These are phyloP conservation scores for Dufourea novaeangliae DNA, from an alignment of 1,140 invertebrate species.

Conservation along the genomic window DNA sequence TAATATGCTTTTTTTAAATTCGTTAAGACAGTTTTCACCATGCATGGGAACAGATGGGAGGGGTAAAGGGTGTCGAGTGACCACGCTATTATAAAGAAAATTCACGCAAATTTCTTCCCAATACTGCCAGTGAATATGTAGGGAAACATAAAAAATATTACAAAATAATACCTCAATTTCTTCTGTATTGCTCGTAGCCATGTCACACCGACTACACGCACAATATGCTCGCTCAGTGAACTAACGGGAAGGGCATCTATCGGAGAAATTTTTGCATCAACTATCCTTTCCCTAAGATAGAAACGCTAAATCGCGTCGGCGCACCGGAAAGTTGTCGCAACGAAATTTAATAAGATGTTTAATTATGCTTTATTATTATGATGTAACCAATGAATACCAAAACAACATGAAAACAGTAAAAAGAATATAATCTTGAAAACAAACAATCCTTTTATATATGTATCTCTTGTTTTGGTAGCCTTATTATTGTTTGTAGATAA, in stretches of 20 bases:
- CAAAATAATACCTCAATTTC: constrained; percentile 73
- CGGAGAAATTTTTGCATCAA: constrained; percentile 47
- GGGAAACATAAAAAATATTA: not conserved
- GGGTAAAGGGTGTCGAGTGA: constrained; percentile 23
- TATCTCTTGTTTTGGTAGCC: too few relatives aligned
- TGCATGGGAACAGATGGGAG: constrained; percentile 36
- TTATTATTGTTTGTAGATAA: not conserved
- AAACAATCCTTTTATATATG: not conserved
- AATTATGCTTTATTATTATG: not conserved
- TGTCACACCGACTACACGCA: constrained; percentile 61
- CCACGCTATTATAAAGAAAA: constrained; percentile 19
- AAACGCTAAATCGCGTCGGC: constrained; percentile 23
- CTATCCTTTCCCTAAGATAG: constrained; percentile 31
- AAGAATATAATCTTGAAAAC: not conserved
- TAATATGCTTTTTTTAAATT: constrained; percentile 33
- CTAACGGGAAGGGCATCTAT: constrained; percentile 62
- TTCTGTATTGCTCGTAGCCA: constrained; percentile 74
- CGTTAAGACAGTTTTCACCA: constrained; percentile 41
- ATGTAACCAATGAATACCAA: not conserved
- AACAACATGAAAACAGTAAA: not conserved
- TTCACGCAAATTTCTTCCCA: not conserved
- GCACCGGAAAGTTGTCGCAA: not conserved
- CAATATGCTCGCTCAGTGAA: constrained; percentile 48
- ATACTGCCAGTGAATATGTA: not conserved
- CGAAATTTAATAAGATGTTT: constrained; percentile 7